Base-by-base conservation (phyloP, 2,113 vertebrate species). In the Halcyon malimbica region DNA sequence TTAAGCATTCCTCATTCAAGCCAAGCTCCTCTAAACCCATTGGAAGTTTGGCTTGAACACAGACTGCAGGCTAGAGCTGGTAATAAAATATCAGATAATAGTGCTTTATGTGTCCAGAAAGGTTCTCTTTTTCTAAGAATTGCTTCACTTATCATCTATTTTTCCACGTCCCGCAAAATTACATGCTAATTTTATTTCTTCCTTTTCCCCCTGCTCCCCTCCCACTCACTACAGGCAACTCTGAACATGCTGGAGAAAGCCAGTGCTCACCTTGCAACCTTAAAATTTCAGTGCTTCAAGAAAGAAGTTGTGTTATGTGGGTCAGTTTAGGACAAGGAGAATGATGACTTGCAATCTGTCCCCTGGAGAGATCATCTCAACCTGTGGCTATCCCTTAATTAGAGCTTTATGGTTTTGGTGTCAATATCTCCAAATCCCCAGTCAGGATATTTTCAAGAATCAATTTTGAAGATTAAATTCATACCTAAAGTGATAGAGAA, bases 1-100 rank as follows among this genome's bases (percentile, higher is more conserved):
- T 96, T 94, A 93, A 73, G 80, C 62, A 92, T 95, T 93, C 89
- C 77, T 94, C 81, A 24, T 33, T 83, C 74, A 65, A 92, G 94
- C 94, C 95, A 95, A 94, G 50, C 81, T 87, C 81, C 83, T 93
- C 46, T 68, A 94, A 93, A 94, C 54, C 46, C 89, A 76, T 9
- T 44, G 63, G 74, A 93, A 96, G 94, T 79, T 92, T 93, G 91
- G 96, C 95, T 93, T 91, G 83, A 85, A 87, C 85, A 77, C 0
- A 7, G 50, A 48, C 81, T 89, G 88, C 57, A 42, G 53, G 71
- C 89, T 91, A 71, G 29, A 83, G 76, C 14, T 6, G 18, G 68
- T 81, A 90, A 95, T 86, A 82, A 92, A 95, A 71, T 59, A 92
- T 42, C 88, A 79, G 74, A 91, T 87, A 94, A 95, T 79, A 60